Conservation (phyloP, 2,888 invertebrate genomes). For the Pollenia amentaria region DNA sequence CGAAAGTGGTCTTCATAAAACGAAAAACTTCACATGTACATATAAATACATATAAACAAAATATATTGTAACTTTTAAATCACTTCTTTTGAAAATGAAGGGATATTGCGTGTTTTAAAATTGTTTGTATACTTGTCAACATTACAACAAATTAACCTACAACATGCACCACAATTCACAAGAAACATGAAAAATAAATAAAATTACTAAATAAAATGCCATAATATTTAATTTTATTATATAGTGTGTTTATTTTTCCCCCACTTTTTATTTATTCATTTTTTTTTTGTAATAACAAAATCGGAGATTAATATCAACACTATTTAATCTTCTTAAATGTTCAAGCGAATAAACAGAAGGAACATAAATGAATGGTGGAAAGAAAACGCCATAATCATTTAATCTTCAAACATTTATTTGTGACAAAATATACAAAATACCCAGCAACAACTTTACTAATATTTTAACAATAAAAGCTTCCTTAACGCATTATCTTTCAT, state of each 20-base stretch:
- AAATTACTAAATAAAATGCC: constrained; percentile 54
- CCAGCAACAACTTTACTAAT: no score
- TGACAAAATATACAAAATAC: background rate
- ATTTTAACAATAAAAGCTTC: no score
- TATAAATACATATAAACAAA: background rate
- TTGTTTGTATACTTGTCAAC: constrained; percentile 67
- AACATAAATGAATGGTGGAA: constrained; percentile 8
- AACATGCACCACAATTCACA: constrained; percentile 53
- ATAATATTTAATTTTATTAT: constrained; percentile 56
- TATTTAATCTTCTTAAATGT: constrained; percentile 63
- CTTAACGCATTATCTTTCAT: no score
- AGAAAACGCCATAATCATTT: constrained; percentile 47
- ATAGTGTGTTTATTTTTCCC: background rate
- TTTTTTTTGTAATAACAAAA: constrained; percentile 7
- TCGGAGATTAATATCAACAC: constrained; percentile 60
- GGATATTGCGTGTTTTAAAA: constrained; percentile 53
- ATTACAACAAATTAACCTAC: constrained; percentile 53
- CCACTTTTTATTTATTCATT: background rate
- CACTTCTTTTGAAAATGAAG: constrained; percentile 3
- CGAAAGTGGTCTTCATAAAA: background rate
- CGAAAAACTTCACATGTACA: background rate
- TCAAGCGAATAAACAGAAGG: constrained; percentile 12
- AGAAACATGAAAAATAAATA: constrained; percentile 40
- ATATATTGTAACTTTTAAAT: constrained; percentile 46
- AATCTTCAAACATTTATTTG: constrained; percentile 50